These are phyloP conservation scores for Hypercompe scribonia DNA, from an alignment of 2,888 invertebrate genomes.

Conservation along the genomic window DNA sequence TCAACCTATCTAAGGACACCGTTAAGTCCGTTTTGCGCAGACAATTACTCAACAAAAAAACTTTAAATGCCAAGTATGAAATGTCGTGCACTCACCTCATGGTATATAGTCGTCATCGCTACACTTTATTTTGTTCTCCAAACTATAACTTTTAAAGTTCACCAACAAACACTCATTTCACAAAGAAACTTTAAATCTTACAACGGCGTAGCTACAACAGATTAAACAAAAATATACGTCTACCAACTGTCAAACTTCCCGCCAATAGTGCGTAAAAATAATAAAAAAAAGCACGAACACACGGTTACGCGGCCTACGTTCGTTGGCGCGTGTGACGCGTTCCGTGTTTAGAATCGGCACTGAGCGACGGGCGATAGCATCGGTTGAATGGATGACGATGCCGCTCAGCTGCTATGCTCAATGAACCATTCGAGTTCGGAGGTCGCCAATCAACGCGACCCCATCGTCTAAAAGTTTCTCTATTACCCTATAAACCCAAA, in stretches of 20 bases:
- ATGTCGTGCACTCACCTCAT: slow-evolving; percentile 84
- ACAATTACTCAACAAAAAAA: slow-evolving; percentile 76
- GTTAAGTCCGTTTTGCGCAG: slow-evolving; percentile 57
- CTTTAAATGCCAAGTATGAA: slow-evolving; percentile 75
- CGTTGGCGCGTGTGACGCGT: slow-evolving; percentile 81
- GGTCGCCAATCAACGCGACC: slow-evolving; percentile 81
- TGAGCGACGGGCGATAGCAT: slow-evolving; percentile 70
- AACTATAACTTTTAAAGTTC: slow-evolving; percentile 58
- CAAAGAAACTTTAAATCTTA: slow-evolving; percentile 40
- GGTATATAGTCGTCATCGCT: slow-evolving; percentile 81
- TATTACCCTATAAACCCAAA: slow-evolving; percentile 69
- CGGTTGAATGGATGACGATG: slow-evolving; percentile 74
- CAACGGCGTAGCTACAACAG: slow-evolving; percentile 35
- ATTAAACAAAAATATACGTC: slow-evolving; percentile 20
- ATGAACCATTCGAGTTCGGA: slow-evolving; percentile 84
- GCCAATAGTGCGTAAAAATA: slow-evolving; percentile 63
- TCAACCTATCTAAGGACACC: slow-evolving; percentile 37
- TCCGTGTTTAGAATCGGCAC: slow-evolving; percentile 81
- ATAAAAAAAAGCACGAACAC: slow-evolving; percentile 66
- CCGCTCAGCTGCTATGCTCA: slow-evolving; percentile 81
- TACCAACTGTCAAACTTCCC: slow-evolving; percentile 73
- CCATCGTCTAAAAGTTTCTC: slow-evolving; percentile 73
- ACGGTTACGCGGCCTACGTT: slow-evolving; percentile 67
- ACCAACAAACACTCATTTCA: slow-evolving; percentile 80
- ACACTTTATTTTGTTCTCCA: slow-evolving; percentile 69